Conservation (phyloP, 2,797 vertebrate genomes). For the Catamblyrhynchus diadema region DNA sequence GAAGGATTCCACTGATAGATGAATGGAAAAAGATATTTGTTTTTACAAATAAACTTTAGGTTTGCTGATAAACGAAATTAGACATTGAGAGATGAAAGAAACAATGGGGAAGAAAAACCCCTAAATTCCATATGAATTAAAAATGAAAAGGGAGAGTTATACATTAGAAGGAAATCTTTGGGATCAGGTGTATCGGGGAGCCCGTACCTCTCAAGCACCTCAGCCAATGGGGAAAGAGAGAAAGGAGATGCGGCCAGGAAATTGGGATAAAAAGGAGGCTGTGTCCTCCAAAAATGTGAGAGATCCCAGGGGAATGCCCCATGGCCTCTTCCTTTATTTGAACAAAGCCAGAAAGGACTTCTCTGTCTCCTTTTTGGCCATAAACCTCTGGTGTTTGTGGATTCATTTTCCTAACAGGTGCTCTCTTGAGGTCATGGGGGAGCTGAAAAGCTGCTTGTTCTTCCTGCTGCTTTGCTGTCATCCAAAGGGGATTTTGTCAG, state of each 20-base stretch:
- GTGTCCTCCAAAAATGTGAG: background rate
- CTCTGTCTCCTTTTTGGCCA: background rate
- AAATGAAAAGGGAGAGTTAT: background rate
- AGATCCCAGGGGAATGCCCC: background rate
- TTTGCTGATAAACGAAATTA: background rate
- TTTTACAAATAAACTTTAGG: background rate
- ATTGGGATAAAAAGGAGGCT: background rate
- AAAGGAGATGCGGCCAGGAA: accelerated
- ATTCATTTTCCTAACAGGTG: background rate
- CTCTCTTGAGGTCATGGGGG: background rate
- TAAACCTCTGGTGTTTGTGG: background rate
- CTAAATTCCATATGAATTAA: background rate
- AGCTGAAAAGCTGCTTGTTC: background rate
- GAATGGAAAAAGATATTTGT: background rate
- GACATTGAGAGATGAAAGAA: background rate
- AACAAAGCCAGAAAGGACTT: background rate
- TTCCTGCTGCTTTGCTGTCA: background rate
- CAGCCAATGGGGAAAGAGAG: background rate
- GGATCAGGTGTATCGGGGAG: background rate
- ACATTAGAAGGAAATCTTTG: background rate
- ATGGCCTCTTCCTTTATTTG: background rate
- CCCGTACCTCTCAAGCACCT: background rate
- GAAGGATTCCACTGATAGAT: background rate
- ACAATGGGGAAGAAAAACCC: background rate
- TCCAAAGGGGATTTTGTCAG: background rate